phyloP scores from a whole-genome alignment of 2,797 vertebrate species.

The Prunella strophiata region DNA sequence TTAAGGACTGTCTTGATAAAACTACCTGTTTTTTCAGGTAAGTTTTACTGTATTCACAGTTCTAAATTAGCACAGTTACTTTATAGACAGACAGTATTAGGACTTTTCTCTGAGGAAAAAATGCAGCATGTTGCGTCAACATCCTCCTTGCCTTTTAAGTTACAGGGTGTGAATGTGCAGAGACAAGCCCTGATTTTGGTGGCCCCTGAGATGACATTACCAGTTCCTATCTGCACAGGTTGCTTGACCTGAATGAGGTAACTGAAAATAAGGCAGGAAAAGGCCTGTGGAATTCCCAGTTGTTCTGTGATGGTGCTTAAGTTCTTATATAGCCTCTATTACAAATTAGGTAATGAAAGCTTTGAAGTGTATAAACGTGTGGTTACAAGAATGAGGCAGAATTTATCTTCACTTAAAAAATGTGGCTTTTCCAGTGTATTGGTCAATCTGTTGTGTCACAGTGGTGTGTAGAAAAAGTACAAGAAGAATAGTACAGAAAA shows the following conservation, averaged over 20 bases:
- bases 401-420: background rate
- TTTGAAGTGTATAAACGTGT: fast-evolving
- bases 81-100: background rate
- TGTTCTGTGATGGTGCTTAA: background rate
- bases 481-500: background rate
- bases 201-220: background rate
- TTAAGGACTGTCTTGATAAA: background rate
- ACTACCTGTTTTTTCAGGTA: background rate
- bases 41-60: background rate
- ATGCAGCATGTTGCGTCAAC: background rate
- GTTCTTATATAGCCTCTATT: background rate
- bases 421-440: background rate
- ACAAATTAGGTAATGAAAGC: background rate
- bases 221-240: background rate
- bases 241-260: background rate
- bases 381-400: background rate
- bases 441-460: background rate
- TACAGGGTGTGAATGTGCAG: background rate
- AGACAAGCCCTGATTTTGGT: background rate
- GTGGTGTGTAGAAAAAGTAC: background rate
- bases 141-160: background rate
- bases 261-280: background rate
- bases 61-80: background rate
- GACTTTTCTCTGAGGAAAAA: background rate
- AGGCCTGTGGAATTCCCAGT: background rate